Conservation (phyloP, 92 coral and sea anemone species). For the Heteractis magnifica region DNA sequence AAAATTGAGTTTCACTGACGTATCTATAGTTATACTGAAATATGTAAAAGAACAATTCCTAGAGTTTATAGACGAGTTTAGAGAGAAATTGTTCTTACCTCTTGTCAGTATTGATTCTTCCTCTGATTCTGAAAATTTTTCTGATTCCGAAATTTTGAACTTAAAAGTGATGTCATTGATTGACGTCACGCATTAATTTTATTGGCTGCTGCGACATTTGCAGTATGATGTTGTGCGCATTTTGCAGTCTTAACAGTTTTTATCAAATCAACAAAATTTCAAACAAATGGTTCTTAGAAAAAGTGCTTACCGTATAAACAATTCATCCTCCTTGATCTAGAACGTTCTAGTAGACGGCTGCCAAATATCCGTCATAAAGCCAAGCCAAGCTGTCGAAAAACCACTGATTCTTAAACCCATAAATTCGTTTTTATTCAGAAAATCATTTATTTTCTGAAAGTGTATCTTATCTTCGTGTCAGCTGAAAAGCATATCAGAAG, state of each 20-base stretch:
- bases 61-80: too few relatives aligned
- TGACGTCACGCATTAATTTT: neutral
- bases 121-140: neutral
- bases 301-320: too few relatives aligned
- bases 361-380: too few relatives aligned
- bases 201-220: neutral
- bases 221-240: neutral
- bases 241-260: neutral
- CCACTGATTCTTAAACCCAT: too few relatives aligned
- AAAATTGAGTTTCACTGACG: too few relatives aligned
- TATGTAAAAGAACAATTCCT: neutral
- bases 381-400: too few relatives aligned
- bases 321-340: too few relatives aligned
- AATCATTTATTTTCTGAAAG: too few relatives aligned
- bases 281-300: neutral
- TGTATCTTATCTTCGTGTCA: too few relatives aligned
- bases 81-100: neutral
- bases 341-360: too few relatives aligned
- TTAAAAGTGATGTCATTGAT: neutral
- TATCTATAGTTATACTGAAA: neutral
- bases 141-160: neutral
- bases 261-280: neutral
- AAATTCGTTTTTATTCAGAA: too few relatives aligned
- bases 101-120: neutral
- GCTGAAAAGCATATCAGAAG: too few relatives aligned